Base-by-base conservation (phyloP, 2,797 vertebrate genomes). In the Hirundo rustica region DNA sequence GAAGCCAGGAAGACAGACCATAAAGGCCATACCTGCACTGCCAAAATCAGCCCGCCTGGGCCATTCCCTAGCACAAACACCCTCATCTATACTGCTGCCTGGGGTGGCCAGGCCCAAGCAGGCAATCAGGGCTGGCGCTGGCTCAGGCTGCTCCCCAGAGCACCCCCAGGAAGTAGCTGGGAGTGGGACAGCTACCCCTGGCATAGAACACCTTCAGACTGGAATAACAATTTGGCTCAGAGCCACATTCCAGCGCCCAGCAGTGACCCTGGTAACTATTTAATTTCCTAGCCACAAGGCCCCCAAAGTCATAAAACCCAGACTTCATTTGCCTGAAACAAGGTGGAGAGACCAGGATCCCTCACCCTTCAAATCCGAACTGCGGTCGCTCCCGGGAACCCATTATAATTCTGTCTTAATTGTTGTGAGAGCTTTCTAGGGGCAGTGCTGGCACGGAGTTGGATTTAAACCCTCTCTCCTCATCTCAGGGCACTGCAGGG, bases 361-460 rank as follows among this genome's bases (percentile, higher is more conserved):
- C 88, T 93, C 84, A 78, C 66, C 70, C 66, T 32, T 38, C 66
- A 64, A 96, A 61, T 25, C 70, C 76, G 53, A 65, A 40, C 51
- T 1, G 27, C 0, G 1, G 57, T 83, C 60, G 32, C 95, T 94
- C 93, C 72, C 2, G 67, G 89, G 89, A 94, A 79, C 53, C 68
- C 2, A 2, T 34, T 65, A 50, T 36, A 86, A 85, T 94, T 93
- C 88, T 45, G 67, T 75, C 81, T 87, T 95, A 96, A 96, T 92
- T 94, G 92, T 92, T 95, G 64, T 77, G 93, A 95, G 92, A 97
- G 89, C 65, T 95, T 96, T 92, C 93, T 85, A 89, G 87, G 91
- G 88, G 79, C 91, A 87, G 50, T 1, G 3, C 89, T 92, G 95
- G 88, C 91, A 89, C 73, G 68, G 92, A 80, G 95, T 81, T 89